A percentile compares a stretch with the other conserved stretches of the same genome.
Conservation (phyloP, 2,888 invertebrate genomes). For the Cryptocephalus moraei region DNA sequence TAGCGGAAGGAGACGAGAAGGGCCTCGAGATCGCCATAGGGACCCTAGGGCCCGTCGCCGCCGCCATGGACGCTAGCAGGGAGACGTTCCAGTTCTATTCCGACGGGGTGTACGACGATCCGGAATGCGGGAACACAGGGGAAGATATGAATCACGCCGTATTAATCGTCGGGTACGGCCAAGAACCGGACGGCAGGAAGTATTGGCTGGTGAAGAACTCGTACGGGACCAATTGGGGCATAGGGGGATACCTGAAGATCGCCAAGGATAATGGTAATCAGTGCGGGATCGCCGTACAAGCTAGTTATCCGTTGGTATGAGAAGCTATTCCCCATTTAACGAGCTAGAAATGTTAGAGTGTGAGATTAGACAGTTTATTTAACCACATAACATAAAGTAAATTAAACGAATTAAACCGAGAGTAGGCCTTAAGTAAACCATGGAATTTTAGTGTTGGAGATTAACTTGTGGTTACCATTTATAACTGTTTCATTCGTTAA, state of each 20-base stretch:
- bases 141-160: slow-evolving; percentile 74
- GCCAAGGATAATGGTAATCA: slow-evolving; percentile 48
- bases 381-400: too few species aligned
- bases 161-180: slow-evolving; percentile 70
- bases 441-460: too few species aligned
- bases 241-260: slow-evolving; percentile 31
- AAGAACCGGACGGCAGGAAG: slow-evolving; percentile 47
- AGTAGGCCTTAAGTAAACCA: too few species aligned
- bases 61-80: slow-evolving; percentile 83
- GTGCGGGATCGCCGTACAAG: slow-evolving; percentile 73
- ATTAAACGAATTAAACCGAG: too few species aligned
- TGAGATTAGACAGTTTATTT: too few species aligned
- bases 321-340: not conserved
- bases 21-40: slow-evolving; percentile 71
- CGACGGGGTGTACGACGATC: slow-evolving; percentile 71
- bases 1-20: slow-evolving; percentile 62
- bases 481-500: too few species aligned
- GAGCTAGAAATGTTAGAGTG: too few species aligned
- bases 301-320: slow-evolving; percentile 76
- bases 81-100: slow-evolving; percentile 79
- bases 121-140: slow-evolving; percentile 51
- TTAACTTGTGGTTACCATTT: too few species aligned
- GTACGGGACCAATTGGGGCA: slow-evolving; percentile 41
- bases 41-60: slow-evolving; percentile 74
- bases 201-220: slow-evolving; percentile 66